Base-by-base conservation (phyloP, 2,888 invertebrate species). In the Apotomis betuletana region DNA sequence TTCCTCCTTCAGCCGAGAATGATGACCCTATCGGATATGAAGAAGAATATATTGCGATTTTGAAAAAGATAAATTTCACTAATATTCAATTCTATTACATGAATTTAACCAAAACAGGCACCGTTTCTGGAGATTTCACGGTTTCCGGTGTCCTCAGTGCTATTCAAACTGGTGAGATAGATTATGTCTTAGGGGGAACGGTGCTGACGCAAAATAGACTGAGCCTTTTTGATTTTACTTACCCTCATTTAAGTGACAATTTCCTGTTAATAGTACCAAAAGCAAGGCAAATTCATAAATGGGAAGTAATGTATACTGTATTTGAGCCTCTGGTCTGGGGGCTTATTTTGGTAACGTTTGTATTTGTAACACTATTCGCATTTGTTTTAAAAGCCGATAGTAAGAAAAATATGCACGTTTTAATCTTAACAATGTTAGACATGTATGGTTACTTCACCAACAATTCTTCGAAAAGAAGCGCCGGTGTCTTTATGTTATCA, bases 221-320 rank as follows among this genome's bases (percentile, higher is more conserved):
- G n/a, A 51, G 36, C 51, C 41, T 38, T 54, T 75, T 75, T 15
- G 75, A 75, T 15, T 63, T 73, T 36, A 67, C 73, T 6, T 73
- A 73, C 46, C 73, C 74, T 13, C 75, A 75, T 61, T 54, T n/a
- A 9, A 27, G 60, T 36, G 75, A 75, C 41, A 41, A 65, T 64
- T 55, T 73, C 9, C 12, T 62, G 9, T 15, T 74, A 8, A 27
- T 75, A 13, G 68, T 74, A 44, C 70, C 73, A 54, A 73, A 70
- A 68, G 55, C 74, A 10, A 52, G 49, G 10, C 41, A 41, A n/a
- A 44, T 74, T 6, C 65, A 68, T 10, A 74, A 70, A 59, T 75
- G 75, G 75, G 64, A 54, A 65, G 61, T 59, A 8, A 68, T 75
- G 64, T 69, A 70, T 46, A 60, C 9, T 41, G 69, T 63, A 54